Conservation (phyloP, 2,888 invertebrate genomes). For the Selenia dentaria region DNA sequence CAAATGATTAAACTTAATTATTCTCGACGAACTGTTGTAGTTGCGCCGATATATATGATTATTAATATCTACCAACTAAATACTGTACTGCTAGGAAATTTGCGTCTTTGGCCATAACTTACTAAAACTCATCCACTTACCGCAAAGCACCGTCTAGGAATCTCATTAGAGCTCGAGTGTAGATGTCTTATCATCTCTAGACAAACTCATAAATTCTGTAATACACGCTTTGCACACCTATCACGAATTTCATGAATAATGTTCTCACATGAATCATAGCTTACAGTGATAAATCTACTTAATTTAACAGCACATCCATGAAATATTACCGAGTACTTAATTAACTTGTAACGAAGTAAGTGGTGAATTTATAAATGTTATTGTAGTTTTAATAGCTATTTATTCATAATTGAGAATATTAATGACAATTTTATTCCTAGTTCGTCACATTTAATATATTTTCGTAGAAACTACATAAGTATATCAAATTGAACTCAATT, state of each 20-base stretch:
- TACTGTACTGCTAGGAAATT: too few relatives aligned
- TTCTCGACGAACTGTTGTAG: too few relatives aligned
- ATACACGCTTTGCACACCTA: slow-evolving; percentile 13
- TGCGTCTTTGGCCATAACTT: too few relatives aligned
- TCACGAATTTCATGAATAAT: slow-evolving; percentile 23
- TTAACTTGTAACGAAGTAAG: slow-evolving; percentile 22
- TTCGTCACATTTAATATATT: too few relatives aligned
- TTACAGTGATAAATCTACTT: slow-evolving; percentile 30
- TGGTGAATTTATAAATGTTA: neutral
- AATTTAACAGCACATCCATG: slow-evolving; percentile 30
- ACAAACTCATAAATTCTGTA: slow-evolving; percentile 26
- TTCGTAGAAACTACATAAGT: too few relatives aligned
- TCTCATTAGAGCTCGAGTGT: slow-evolving; percentile 12
- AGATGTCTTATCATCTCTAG: slow-evolving; percentile 28
- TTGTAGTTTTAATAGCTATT: too few relatives aligned
- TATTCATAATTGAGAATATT: too few relatives aligned
- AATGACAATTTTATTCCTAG: too few relatives aligned
- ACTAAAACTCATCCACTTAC: neutral
- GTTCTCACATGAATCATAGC: slow-evolving; percentile 25
- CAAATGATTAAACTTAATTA: too few relatives aligned
- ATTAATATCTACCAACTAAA: too few relatives aligned
- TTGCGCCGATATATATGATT: too few relatives aligned
- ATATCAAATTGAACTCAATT: too few relatives aligned
- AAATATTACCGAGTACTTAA: slow-evolving; percentile 30
- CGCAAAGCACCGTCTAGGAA: slow-evolving; percentile 15